Percentiles rank a stretch among this genome's conserved stretches.
These are phyloP conservation scores for Epirrita christyi DNA, from an alignment of 2,888 invertebrate species.

Conservation along the genomic window DNA sequence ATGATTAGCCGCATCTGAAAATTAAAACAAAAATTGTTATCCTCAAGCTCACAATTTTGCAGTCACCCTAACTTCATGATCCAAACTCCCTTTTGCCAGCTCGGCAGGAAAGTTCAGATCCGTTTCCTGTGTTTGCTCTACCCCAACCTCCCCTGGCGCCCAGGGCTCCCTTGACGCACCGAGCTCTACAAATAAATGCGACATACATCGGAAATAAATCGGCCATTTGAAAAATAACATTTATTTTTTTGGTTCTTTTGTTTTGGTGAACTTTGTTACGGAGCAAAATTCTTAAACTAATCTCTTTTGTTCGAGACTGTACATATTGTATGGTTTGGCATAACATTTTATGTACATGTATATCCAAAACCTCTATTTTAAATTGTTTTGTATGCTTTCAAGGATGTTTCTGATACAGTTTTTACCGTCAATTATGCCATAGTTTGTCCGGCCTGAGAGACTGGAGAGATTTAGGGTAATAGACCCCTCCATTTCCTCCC, in stretches of 20 bases:
- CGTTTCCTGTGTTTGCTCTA: slow-evolving; percentile 79
- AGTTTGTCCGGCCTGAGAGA: too few species aligned
- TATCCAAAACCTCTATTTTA: too few species aligned
- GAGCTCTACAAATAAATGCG: slow-evolving; percentile 71
- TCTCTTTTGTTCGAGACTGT: too few species aligned
- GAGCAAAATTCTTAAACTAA: neutral
- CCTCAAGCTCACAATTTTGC: slow-evolving; percentile 14
- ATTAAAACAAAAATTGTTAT: too few species aligned
- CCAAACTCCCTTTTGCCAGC: slow-evolving; percentile 65
- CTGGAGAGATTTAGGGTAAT: too few species aligned
- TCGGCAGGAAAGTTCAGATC: slow-evolving; percentile 77
- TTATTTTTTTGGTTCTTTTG: slow-evolving; percentile 40
- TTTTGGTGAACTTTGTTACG: slow-evolving; percentile 7
- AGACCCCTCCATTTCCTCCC: too few species aligned
- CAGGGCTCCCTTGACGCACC: slow-evolving; percentile 56
- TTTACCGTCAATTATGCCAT: too few species aligned
- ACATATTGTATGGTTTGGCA: too few species aligned
- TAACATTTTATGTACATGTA: too few species aligned
- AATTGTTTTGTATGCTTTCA: too few species aligned
- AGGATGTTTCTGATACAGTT: too few species aligned
- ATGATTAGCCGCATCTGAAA: too few species aligned
- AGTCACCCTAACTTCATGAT: slow-evolving; percentile 59
- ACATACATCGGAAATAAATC: slow-evolving; percentile 68
- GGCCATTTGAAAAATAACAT: slow-evolving; percentile 63
- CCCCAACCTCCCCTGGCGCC: slow-evolving; percentile 51